These are phyloP conservation scores for Tetropium fuscum DNA, from an alignment of 2,888 invertebrate species.

Conservation along the genomic window DNA sequence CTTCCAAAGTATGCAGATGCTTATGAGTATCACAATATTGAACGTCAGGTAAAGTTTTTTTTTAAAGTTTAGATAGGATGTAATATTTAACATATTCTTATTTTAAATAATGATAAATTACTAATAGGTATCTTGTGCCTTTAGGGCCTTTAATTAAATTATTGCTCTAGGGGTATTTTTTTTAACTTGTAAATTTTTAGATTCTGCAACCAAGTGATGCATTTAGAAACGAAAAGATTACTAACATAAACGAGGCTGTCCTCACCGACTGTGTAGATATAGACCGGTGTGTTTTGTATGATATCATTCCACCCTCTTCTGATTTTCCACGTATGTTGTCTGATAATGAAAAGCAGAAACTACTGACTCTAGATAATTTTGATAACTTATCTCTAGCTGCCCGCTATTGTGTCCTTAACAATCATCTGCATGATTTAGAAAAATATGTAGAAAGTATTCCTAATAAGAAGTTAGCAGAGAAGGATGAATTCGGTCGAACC, in stretches of 20 bases:
- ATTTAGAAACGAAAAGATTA: conserved; percentile 41
- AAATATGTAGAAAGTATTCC: conserved; percentile 43
- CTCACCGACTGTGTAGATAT: conserved; percentile 55
- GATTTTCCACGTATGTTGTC: conserved; percentile 45
- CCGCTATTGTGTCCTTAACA: conserved; percentile 55
- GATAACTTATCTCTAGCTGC: conserved; percentile 58
- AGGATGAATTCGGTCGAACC: conserved; percentile 55
- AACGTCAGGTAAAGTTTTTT: conserved; percentile 47
- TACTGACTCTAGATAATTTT: conserved; percentile 59
- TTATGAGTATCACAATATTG: conserved; percentile 53
- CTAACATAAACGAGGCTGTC: conserved; percentile 45
- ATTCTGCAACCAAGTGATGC: conserved; percentile 48
- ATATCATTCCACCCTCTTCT: conserved; percentile 49
- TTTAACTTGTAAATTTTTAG: conserved; percentile 33
- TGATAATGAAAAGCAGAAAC: conserved; percentile 50
- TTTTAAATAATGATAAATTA: too few relatives aligned
- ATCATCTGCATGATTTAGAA: conserved; percentile 54
- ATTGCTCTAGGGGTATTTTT: neutral
- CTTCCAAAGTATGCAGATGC: conserved; percentile 43
- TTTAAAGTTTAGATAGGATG: too few relatives aligned
- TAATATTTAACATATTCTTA: too few relatives aligned
- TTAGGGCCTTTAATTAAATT: neutral
- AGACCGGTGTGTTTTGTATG: conserved; percentile 55
- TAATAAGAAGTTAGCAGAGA: conserved; percentile 40
- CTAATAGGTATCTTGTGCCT: too few relatives aligned